A percentile compares a stretch with the other conserved stretches of the same genome.
Conservation (phyloP, 2,888 invertebrate genomes). For the Microctonus brassicae region DNA sequence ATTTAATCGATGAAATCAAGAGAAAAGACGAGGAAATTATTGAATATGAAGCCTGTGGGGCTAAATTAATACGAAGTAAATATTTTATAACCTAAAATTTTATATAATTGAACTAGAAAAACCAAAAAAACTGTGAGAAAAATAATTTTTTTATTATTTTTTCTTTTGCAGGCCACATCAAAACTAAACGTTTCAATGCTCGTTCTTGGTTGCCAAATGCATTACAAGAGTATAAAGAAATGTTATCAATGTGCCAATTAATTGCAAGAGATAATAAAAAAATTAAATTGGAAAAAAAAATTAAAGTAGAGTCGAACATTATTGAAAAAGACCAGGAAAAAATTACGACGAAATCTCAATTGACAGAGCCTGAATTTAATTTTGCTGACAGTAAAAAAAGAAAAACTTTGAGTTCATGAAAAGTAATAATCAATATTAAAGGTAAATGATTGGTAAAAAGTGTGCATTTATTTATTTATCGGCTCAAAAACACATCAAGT, state of each 20-base stretch:
- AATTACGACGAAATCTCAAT: neutral
- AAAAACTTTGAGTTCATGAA: neutral
- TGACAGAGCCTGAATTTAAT: neutral
- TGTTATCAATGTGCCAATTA: neutral
- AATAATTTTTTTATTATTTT: constrained; percentile 14
- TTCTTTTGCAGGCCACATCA: constrained; percentile 54
- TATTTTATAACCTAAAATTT: constrained; percentile 18
- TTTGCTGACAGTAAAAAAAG: neutral
- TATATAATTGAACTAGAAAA: neutral
- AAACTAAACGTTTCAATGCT: constrained; percentile 54
- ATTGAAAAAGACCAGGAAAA: neutral
- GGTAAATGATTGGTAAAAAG: constrained; percentile 50
- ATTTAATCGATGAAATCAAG: constrained; percentile 55
- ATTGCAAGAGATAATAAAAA: neutral
- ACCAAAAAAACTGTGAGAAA: neutral
- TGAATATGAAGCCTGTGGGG: constrained; percentile 62
- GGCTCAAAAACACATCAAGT: constrained; percentile 52
- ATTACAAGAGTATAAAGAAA: neutral
- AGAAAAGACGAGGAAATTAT: constrained; percentile 63
- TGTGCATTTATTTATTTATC: constrained; percentile 55
- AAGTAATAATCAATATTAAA: too few species aligned
- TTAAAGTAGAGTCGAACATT: neutral
- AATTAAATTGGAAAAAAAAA: neutral
- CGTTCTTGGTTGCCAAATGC: constrained; percentile 46
- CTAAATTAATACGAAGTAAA: constrained; percentile 59